Conservation (phyloP, 1,140 invertebrate genomes). For the Drosophila persimilis region DNA sequence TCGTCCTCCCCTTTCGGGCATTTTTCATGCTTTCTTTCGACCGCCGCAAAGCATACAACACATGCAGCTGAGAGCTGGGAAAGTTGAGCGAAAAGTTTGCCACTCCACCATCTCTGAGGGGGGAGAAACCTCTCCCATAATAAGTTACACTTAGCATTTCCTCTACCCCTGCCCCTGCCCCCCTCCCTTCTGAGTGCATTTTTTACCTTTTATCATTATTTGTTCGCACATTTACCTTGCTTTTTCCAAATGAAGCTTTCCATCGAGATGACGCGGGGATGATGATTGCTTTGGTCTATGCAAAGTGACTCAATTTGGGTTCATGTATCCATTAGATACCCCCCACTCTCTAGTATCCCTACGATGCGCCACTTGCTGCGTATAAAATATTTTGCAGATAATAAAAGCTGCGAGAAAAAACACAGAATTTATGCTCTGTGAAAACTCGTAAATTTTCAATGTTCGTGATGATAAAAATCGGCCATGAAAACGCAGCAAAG, state of each 20-base stretch:
- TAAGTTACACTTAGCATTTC: slow-evolving; percentile 46
- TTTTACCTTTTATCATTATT: slow-evolving; percentile 59
- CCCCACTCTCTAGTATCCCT: slow-evolving; percentile 3
- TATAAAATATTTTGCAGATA: slow-evolving; percentile 67
- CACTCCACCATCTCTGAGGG: neutral
- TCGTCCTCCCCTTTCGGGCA: neutral
- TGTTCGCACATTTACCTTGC: slow-evolving; percentile 23
- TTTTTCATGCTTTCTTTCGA: slow-evolving; percentile 37
- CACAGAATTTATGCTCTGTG: slow-evolving; percentile 53
- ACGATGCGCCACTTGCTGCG: slow-evolving; percentile 30
- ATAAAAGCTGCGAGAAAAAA: slow-evolving; percentile 59
- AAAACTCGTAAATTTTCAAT: slow-evolving; percentile 68
- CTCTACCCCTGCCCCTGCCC: neutral
- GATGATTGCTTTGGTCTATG: slow-evolving; percentile 41
- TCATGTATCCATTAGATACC: slow-evolving; percentile 47
- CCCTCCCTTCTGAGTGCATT: slow-evolving; percentile 33
- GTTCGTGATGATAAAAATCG: slow-evolving; percentile 59
- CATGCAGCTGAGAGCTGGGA: slow-evolving; percentile 55
- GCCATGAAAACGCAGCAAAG: slow-evolving; percentile 39
- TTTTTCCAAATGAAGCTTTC: slow-evolving; percentile 11
- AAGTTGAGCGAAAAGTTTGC: slow-evolving; percentile 58
- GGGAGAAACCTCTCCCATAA: slow-evolving; percentile 17
- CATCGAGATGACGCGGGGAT: slow-evolving; percentile 8
- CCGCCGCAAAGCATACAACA: slow-evolving; percentile 56
- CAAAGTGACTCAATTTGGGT: slow-evolving; percentile 59